Base-by-base conservation (phyloP, 2,797 vertebrate genomes). In the Hafferia zeledoni region DNA sequence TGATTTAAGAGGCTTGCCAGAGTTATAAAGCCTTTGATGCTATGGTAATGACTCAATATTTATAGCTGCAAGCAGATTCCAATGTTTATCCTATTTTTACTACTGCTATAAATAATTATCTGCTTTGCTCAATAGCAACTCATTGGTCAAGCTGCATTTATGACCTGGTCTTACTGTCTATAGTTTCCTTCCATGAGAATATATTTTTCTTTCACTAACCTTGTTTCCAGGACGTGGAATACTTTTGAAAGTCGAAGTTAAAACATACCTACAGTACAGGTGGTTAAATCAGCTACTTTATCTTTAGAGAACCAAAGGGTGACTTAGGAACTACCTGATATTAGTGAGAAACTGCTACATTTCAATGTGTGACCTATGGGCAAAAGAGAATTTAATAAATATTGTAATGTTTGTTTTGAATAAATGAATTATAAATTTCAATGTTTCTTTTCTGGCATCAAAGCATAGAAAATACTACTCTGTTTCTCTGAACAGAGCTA, bases 31-130 rank as follows among this genome's bases (percentile, higher is more conserved):
- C 78, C 68, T 65, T 91, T 94, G 74, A 82, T 92, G 81, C 74
- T 90, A 4, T 87, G 74, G 22, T 93, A 81, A 68, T 92, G 63
- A 65, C 50, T 93, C 65, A 53, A 33, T 83, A 93, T 86, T 88
- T 94, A 87, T 61, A 93, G 77, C 83, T 87, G 39, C 70, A 76
- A 87, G 59, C 37, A 90, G 77, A 61, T 90, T 92, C 47, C 41
- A 88, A 30, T 78, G 35, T 75, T 91, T 82, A 72, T 47, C n/a
- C 30, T 95, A 67, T 89, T 96, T 95, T 94, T 87, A 53, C 60
- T 71, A 16, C 37, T 79, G 41, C 78, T 91, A 53, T 85, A 91
- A 85, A 70, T 94, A 81, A 44, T 14, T 64, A n/a, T 25, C 28
- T 90, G 25, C 50, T 90, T 83, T 82, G 39, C 61, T 81, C 33